Evolutionary conservation across 2,888 invertebrate species (phyloP).

Genomic region (Stenurella melanura): DNA sequence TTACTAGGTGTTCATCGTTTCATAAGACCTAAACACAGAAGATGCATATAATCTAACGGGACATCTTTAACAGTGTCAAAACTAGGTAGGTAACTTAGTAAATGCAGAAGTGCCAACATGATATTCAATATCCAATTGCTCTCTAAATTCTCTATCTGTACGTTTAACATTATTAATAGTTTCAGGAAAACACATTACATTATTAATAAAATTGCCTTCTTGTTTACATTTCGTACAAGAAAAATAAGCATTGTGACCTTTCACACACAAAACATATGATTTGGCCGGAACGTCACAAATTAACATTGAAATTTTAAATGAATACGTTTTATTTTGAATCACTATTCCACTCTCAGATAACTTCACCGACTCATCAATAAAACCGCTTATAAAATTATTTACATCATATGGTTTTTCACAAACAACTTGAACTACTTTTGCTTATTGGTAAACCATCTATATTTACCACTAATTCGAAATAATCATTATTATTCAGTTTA

Average conservation of each 20-base stretch:
- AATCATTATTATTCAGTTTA: constrained; percentile 4
- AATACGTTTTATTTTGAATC: too few relatives aligned
- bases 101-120: background rate
- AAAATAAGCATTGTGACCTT: too few relatives aligned
- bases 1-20: background rate
- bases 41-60: constrained; percentile 26
- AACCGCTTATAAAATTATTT: too few relatives aligned
- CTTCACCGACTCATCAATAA: too few relatives aligned
- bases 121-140: background rate
- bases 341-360: too few relatives aligned
- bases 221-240: too few relatives aligned
- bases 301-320: too few relatives aligned
- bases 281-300: too few relatives aligned
- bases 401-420: background rate
- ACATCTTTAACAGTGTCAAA: constrained; percentile 7
- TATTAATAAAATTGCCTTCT: too few relatives aligned
- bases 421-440: constrained; percentile 24
- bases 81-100: background rate
- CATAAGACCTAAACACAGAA: constrained; percentile 17
- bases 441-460: constrained; percentile 26
- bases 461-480: constrained; percentile 21
- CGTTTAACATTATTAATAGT: too few relatives aligned
- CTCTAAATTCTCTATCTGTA: background rate
- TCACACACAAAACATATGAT: too few relatives aligned
- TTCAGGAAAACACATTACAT: too few relatives aligned